These are phyloP conservation scores for Prorops nasuta DNA, from an alignment of 1,140 invertebrate species.

Conservation along the genomic window DNA sequence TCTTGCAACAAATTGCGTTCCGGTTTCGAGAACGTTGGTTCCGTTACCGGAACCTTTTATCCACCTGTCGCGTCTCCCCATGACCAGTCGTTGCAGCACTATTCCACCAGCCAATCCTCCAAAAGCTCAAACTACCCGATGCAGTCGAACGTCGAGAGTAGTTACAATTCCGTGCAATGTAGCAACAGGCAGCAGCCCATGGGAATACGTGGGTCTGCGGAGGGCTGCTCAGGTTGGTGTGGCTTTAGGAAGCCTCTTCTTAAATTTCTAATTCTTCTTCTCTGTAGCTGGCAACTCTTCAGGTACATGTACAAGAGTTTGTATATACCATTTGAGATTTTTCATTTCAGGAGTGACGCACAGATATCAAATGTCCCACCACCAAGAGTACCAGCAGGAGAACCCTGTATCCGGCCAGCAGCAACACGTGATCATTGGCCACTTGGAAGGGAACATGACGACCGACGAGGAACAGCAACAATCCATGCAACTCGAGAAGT, in stretches of 20 bases:
- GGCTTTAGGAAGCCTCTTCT: neutral
- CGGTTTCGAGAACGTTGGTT: slow-evolving; percentile 72
- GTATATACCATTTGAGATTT: neutral
- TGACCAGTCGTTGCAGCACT: slow-evolving; percentile 62
- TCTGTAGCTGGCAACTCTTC: too few relatives aligned
- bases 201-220: slow-evolving; percentile 35
- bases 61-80: slow-evolving; percentile 78
- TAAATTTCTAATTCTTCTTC: too few relatives aligned
- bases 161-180: slow-evolving; percentile 43
- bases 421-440: slow-evolving; percentile 40
- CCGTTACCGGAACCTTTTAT: slow-evolving; percentile 81
- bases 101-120: slow-evolving; percentile 38
- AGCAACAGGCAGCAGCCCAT: slow-evolving; percentile 43
- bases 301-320: too few relatives aligned
- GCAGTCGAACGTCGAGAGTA: slow-evolving; percentile 42
- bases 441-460: slow-evolving; percentile 39
- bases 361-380: slow-evolving; percentile 49
- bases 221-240: slow-evolving; percentile 44
- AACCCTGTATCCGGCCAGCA: slow-evolving; percentile 17
- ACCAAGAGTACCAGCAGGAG: slow-evolving; percentile 49
- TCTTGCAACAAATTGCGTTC: slow-evolving; percentile 74
- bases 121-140: slow-evolving; percentile 43
- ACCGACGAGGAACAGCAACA: slow-evolving; percentile 51
- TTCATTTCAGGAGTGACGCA: slow-evolving; percentile 36
- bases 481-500: slow-evolving; percentile 52